Evolutionary conservation across 2,888 invertebrate species (phyloP), one percentile per base, ranked within the genome.

Genomic region (Napeogenes sylphis): DNA sequence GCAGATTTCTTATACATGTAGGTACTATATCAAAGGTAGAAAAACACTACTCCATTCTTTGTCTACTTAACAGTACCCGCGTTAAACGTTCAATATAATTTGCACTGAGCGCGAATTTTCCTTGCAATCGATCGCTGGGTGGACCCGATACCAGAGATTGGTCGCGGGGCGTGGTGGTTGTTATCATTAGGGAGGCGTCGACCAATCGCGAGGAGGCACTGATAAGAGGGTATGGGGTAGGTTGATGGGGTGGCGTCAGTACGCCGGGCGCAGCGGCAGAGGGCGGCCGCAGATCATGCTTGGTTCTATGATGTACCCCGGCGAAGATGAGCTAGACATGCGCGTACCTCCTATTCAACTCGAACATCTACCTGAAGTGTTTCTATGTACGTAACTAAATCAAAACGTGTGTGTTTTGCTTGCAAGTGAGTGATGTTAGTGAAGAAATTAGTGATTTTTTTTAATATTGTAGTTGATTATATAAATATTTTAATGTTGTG

Each of bases 291-390:
- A 70, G 71, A 77, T 71, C 70, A 91, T 91, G 91, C 75, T 91
- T 81, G 91, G 90, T 77, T 80, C 91, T 73, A 91, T 90, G 91
- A 90, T 91, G 91, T 91, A 85, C 79, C 89, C 88, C 70, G 82
- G 81, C 70, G 87, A 90, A 70, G 83, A 83, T 30, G 83, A 83
- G 66, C 80, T 89, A 67, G 91, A 91, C 81, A 91, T 93, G 87
- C 92, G 94, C 79, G 94, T 94, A 73, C 94, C 94, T 68, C 94
- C 94, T 73, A 94, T 94, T 75, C 93, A 93, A 78, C 89, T 94
- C 71, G 94, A 94, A 81, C 93, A 93, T 80, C 92, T 94, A 76
- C 94, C 94, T 46, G 94, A 94, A 85, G 93, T 94, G 87, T 91
- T 94, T 75, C 83, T 94, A 83, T 93, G 94, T 94, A 93, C 92